phyloP scores from a whole-genome alignment of 1,140 invertebrate genomes.

The Rhizoglyphus robini region DNA sequence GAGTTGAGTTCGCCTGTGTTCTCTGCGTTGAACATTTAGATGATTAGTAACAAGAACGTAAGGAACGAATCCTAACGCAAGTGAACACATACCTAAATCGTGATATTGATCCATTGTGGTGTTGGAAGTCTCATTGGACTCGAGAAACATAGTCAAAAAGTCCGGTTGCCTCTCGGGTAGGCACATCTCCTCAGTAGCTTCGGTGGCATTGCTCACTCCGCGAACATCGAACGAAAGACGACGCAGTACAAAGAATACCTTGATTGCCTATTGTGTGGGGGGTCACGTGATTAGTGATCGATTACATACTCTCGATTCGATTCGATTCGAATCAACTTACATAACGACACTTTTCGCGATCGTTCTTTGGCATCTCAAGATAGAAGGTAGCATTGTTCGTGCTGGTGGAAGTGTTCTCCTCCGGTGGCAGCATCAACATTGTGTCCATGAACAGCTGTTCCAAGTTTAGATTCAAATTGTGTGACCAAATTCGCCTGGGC shows the following conservation, averaged over 20 bases:
- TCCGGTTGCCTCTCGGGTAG: not conserved
- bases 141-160: too few relatives aligned
- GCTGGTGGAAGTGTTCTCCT: conserved; percentile 48
- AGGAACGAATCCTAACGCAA: conserved; percentile 8
- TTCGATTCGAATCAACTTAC: conserved; percentile 32
- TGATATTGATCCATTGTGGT: conserved; percentile 73
- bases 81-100: conserved; percentile 63
- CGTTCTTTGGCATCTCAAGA: conserved; percentile 85
- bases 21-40: conserved; percentile 54
- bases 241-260: conserved; percentile 83
- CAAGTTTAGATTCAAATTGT: conserved; percentile 55
- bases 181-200: too few relatives aligned
- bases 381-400: conserved; percentile 80
- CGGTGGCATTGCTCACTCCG: too few relatives aligned
- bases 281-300: conserved; percentile 2
- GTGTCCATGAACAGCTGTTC: conserved; percentile 90
- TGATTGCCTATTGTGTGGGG: conserved; percentile 65
- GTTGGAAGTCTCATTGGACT: too few relatives aligned
- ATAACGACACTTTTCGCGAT: conserved; percentile 80
- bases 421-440: conserved; percentile 85
- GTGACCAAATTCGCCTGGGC: not conserved
- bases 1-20: conserved; percentile 94
- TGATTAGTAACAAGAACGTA: conserved; percentile 9
- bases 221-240: conserved; percentile 64
- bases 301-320: conserved; percentile 1